phyloP scores from a whole-genome alignment of 2,797 vertebrate genomes.

The Enteromius viviparus region DNA sequence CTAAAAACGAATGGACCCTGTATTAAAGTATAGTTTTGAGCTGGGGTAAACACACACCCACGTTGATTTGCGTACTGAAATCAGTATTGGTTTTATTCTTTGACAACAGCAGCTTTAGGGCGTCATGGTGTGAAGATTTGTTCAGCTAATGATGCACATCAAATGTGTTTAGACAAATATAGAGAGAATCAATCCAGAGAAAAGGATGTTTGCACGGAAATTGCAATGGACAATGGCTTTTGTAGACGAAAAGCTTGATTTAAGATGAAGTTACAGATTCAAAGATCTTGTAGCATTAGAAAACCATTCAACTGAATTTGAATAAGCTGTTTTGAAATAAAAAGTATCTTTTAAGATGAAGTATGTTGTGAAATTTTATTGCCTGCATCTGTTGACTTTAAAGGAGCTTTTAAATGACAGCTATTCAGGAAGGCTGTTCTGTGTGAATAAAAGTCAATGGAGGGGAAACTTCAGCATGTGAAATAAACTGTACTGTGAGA shows the following conservation, averaged over 20 bases:
- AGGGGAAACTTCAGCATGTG: not conserved
- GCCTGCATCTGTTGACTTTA: not conserved
- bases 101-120: not conserved
- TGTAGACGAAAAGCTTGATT: no score
- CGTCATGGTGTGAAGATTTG: not conserved
- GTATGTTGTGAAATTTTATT: not conserved
- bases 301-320: not conserved
- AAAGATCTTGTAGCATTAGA: not conserved
- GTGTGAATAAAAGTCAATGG: not conserved
- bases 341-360: no score
- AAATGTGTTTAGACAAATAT: slow-evolving; percentile 7
- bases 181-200: not conserved
- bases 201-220: not conserved
- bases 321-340: not conserved
- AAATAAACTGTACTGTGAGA: not conserved
- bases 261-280: not conserved
- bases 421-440: not conserved
- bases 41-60: not conserved
- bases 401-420: not conserved
- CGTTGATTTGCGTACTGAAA: not conserved
- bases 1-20: no score
- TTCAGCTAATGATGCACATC: not conserved
- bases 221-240: not conserved
- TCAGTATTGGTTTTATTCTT: not conserved
- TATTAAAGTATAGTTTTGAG: no score